Evolutionary conservation across 2,888 invertebrate genomes (phyloP), one percentile per base, ranked within the genome.

Genomic region (Agriopis marginaria): DNA sequence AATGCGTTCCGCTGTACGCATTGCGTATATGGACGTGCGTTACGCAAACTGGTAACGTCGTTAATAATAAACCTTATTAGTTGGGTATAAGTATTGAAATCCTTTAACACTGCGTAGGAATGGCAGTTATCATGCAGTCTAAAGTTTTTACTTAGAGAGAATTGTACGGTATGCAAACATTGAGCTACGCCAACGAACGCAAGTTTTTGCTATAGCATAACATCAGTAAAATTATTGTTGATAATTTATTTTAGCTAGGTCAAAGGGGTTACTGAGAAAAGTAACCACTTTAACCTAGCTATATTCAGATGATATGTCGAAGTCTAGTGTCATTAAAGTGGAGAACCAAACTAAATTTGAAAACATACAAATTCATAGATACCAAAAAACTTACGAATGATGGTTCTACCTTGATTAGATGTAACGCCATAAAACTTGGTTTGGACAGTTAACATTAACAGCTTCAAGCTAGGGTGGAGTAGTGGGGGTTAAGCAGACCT

Each of bases 1-100:
- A 70, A 80, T 75, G 77, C 80, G 84, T 85, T 84, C 82, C 82
- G 81, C 80, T 82, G 73, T 63, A 60, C 74, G 78, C 76, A 73
- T 78, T 80, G 80, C 73, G 71, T 77, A 79, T 82, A 81, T 79
- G 79, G 78, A 75, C 77, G 70, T 70, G 76, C 72, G 75, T 83
- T 84, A 81, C 82, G 82, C 78, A 82, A 83, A 80, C 71, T 75
- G 71, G 75, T 73, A 62, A 56, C 56, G 45, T 54, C 68, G 44
- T 65, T 62, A 54, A 71, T 73, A 73, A 44, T 63, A 7, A 72
- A 70, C 77, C 71, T 72, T 79, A 66, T 7, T 0, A 6, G 59
- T 32, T 62, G 32, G 51, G 12, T 9, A 51, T 76, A 78, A 69
- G 66, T 76, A 71, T 66, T 8, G 5, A 49, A 59, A 70, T 74